These are phyloP conservation scores for Sylvicola fuscatus DNA, from an alignment of 2,888 invertebrate species.

Conservation along the genomic window DNA sequence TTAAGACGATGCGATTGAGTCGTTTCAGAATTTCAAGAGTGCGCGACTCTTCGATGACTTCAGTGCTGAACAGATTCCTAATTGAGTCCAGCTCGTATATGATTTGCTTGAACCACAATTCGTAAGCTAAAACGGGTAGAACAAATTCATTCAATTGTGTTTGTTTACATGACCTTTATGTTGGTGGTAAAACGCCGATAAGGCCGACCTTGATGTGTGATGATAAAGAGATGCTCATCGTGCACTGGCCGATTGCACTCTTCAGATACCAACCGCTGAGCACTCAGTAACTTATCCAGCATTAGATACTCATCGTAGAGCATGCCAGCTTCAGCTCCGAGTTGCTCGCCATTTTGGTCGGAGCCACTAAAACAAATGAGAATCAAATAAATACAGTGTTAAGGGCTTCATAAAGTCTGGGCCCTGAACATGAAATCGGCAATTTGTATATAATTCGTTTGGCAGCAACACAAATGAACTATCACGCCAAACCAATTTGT, in stretches of 20 bases:
- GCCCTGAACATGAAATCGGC: no score
- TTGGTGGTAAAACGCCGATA: no score
- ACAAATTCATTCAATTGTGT: no score
- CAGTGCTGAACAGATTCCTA: slow-evolving; percentile 50
- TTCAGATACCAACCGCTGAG: slow-evolving; percentile 63
- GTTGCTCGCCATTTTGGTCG: slow-evolving; percentile 30
- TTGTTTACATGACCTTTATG: no score
- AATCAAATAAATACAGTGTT: no score
- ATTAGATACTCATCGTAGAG: slow-evolving; percentile 80
- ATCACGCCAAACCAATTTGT: no score
- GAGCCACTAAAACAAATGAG: no score
- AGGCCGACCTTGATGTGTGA: slow-evolving; percentile 86
- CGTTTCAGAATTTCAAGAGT: slow-evolving; percentile 84
- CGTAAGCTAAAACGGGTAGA: no score
- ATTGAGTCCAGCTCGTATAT: slow-evolving; percentile 93
- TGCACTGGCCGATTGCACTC: slow-evolving; percentile 60
- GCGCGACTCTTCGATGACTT: slow-evolving; percentile 69
- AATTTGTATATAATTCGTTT: no score
- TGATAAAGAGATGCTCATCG: slow-evolving; percentile 93
- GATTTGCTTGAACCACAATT: slow-evolving; percentile 99
- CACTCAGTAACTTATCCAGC: slow-evolving; percentile 65
- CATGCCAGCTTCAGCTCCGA: slow-evolving; percentile 56
- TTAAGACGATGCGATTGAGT: slow-evolving; percentile 77
- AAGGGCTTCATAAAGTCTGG: no score
- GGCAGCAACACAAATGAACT: no score